Conservation (phyloP, 2,797 vertebrate species). For the Pipistrellus nathusii region DNA sequence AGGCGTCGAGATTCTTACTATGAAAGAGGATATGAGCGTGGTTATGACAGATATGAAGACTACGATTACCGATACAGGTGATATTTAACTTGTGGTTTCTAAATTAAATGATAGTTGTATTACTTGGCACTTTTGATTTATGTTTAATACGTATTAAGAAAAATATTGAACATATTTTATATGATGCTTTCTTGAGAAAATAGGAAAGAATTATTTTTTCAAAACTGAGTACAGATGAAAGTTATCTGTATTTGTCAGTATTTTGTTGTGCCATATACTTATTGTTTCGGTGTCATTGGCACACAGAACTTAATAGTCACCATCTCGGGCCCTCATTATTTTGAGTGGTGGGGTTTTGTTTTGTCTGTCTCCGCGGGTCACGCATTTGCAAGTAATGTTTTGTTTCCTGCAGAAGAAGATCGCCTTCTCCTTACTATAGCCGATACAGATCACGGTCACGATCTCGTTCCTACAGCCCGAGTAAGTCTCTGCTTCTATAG, state of each 20-base stretch:
- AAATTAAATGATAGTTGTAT: background rate
- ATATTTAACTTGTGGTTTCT: slow-evolving; percentile 12
- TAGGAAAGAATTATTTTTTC: background rate
- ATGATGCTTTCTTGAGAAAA: background rate
- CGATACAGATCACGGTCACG: slow-evolving; percentile 94
- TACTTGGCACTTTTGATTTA: background rate
- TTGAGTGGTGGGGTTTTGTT: slow-evolving; percentile 25
- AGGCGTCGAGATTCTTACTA: slow-evolving; percentile 92
- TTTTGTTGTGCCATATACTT: background rate
- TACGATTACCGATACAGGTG: slow-evolving; percentile 95
- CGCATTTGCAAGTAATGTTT: slow-evolving; percentile 71
- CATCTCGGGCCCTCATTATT: background rate
- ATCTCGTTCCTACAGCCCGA: slow-evolving; percentile 96
- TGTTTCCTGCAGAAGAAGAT: slow-evolving; percentile 90
- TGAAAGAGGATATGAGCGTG: slow-evolving; percentile 92
- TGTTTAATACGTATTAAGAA: background rate
- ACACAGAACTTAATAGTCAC: background rate
- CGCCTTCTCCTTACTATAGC: slow-evolving; percentile 96
- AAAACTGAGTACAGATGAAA: background rate
- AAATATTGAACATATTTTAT: background rate
- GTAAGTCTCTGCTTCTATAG: slow-evolving; percentile 82
- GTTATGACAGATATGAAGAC: slow-evolving; percentile 95
- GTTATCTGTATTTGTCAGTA: background rate
- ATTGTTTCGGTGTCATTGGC: background rate
- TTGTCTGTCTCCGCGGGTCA: background rate